Base-by-base conservation (phyloP, 92 coral and sea anemone species). In the Actinernus sp. region DNA sequence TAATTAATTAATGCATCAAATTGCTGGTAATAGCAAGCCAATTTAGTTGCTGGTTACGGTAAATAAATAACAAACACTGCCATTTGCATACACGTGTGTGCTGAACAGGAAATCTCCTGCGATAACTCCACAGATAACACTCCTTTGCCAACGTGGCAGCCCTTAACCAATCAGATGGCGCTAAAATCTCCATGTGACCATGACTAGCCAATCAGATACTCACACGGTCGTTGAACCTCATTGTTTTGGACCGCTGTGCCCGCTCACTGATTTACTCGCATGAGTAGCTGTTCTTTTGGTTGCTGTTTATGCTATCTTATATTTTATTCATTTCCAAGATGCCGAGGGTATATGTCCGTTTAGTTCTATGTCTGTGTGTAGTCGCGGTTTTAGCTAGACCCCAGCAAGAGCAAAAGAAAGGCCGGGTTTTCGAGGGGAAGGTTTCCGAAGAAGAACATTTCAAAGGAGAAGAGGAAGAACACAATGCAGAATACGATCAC, bases 401-500 rank as follows among this genome's bases (percentile, higher is more conserved):
- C 7, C 91, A 83, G 37, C 81, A 85, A 21, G 91, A 86, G 10
- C 82, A 83, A 57, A 79, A 81, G 25, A 90, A 90, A 11, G 68
- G 65, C 36, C 88, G 97, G 1, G 89, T 86, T 0, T 81, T 65
- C 33, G 97, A 90, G 25, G 82, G 90, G 2, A 79, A 81, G 28
- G 74, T 94, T 0, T 94, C 98, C 8, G 92, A 80, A 31, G 95
- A 94, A 57, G 83, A 91, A 32, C 98, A 94, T 63, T 94, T 79
- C 44, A 12, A 23, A 9, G 52, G 52, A 5, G 76, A 84, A 34
- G 94, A 58, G 4, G 78, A 81, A 7, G 92, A 84, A n/a, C 98
- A 94, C 63, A 94, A 94, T 81, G 10, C 79, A n/a, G 98, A 94
- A 31, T 94, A 91, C 55, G 98, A 94, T 57, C 98, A 94, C 16